Base-by-base conservation (phyloP, 2,888 invertebrate genomes). In the Steromphala cineraria region DNA sequence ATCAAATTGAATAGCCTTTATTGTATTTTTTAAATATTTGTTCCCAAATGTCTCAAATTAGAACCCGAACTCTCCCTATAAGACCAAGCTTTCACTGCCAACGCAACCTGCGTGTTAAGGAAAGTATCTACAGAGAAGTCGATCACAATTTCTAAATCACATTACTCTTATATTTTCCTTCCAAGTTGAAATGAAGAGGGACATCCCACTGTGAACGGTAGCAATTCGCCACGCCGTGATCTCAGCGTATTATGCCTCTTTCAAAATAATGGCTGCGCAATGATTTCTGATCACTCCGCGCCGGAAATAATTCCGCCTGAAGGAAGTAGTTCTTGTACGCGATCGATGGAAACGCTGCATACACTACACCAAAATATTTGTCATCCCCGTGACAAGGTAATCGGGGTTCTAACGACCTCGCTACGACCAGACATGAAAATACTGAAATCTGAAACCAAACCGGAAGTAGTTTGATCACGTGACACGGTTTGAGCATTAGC, bases 281-380 rank as follows among this genome's bases (percentile, higher is more conserved):
- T 79, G 74, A 79, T 53, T 71, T 74, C 74, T 53, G 53, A 79
- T 71, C 79, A 74, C 79, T 79, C 55, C 75, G 55, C 56, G 55
- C 75, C 79, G 79, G 79, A 79, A 79, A 74, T 79, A 53, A 74
- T 55, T 79, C 53, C 75, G 56, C 74, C 79, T 79, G 74, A 36
- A 74, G 79, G 79, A 74, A 79, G 55, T 31, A 36, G 56, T 79
- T 79, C 75, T 79, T n/a, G 74, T 53, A 55, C 71, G 15, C 55
- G 79, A 79, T 79, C 79, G 74, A 79, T 79, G 40, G 24, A 31
- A 79, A 53, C 46, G 71, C 79, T 21, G 67, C 79, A 53, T 56
- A 71, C 55, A 81, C 62, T 79, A 83, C 83, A 81, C 81, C 83
- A 81, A 83, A 83, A 83, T 83, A 83, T 83, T 83, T 83, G 83